Base-by-base conservation (phyloP, 2,113 vertebrate species). In the Neoarius graeffei region DNA sequence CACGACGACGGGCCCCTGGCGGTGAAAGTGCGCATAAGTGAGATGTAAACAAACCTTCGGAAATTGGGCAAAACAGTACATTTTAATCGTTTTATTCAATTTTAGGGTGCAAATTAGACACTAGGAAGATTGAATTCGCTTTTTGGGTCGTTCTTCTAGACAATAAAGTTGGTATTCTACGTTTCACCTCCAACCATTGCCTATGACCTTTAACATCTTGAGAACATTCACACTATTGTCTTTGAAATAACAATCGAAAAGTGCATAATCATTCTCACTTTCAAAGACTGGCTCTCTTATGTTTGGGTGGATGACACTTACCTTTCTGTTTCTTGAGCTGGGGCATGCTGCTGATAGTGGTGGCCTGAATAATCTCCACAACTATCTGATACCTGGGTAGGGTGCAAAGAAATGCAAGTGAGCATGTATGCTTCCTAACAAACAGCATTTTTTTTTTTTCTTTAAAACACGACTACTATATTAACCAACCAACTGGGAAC, bases 271-370 rank as follows among this genome's bases (percentile, higher is more conserved):
- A 25, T 62, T 2, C 27, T 56, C 13, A 54, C 7, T 11, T 3
- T 35, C 27, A 42, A 52, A 77, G 3, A 17, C 20, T n/a, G 3
- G 0, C 6, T 77, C 25, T n/a, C 0, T 79, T 79, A 42, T 76
- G 8, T 52, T 14, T 5, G 48, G 62, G 9, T 27, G 2, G 48
- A 69, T 66, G 27, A 13, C 54, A 69, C 88, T 83, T 96, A 99
- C 98, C 98, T 96, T 98, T 99, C 93, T 99, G 97, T 81, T 97
- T 97, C 95, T 99, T 99, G 92, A 98, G 93, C 90, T 99, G 98
- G 83, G 98, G 98, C 91, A 99, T 95, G 93, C 95, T 99, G 96
- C 97, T 98, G 94, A 99, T 97, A 87, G 98, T 98, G 56, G 98
- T 99, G 89, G 98, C 97, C 87, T 99, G 98, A 93, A 99, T 97